Evolutionary conservation across 2,888 invertebrate genomes (phyloP), one percentile per base, ranked within the genome.

Genomic region (Ctenicera cuprea): DNA sequence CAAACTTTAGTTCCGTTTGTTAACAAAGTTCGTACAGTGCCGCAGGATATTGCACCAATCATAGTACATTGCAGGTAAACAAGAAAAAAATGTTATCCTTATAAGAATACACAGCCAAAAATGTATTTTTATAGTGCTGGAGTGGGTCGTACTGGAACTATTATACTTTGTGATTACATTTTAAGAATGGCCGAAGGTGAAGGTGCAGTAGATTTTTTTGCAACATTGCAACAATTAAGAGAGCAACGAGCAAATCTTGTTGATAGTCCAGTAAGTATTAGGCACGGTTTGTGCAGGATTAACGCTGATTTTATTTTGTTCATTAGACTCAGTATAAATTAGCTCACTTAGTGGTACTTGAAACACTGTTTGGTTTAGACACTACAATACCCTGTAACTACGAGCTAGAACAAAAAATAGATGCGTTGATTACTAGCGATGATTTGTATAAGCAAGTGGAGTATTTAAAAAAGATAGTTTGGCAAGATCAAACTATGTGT

Each of bases 51-150:
- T 33, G 78, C 80, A 11, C 89, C 90, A 0, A 83, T 89, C 1
- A 82, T 90, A 3, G 88, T 91, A 0, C 91, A 91, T 79, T 91
- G 91, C 85, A 85, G 85, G 85, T 85, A 54, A 33, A 30, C 0
- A 45, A 9, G 7, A 43, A 43, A 5, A 43, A 16, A 16, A 3
- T 14, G 9, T 33, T 26, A 26, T 26, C 5, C 5, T 5, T 26
- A 26, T 26, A 3, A n/a, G n/a, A n/a, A n/a, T n/a, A n/a, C n/a
- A n/a, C n/a, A n/a, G n/a, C n/a, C n/a, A n/a, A n/a, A n/a, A n/a
- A n/a, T n/a, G n/a, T n/a, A n/a, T 63, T 45, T 63, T 9, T n/a
- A 9, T 54, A 54, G 54, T 54, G 54, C 54, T 14, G 54, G 54
- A 5, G 54, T 54, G n/a, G 54, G 54, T 54, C 26, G 54, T 30